Evolutionary conservation across 1,140 invertebrate species (phyloP), one percentile per base, ranked within the genome.

Genomic region (Galleria mellonella): DNA sequence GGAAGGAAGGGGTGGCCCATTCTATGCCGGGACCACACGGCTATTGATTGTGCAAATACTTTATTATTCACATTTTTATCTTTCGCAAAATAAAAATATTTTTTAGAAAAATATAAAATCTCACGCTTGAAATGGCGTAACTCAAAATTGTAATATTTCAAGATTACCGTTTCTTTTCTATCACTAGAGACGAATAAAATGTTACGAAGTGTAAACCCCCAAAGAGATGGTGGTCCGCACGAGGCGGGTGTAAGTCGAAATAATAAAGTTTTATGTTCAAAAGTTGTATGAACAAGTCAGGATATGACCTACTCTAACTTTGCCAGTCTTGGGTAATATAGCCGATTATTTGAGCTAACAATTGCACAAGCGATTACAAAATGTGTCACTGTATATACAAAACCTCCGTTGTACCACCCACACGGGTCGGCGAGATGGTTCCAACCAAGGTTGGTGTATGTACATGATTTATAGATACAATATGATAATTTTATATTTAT

Each of bases 341-440:
- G 31, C n/a, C 32, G 37, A 35, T 55, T 55, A 47, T 47, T 55
- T 51, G 53, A 47, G 17, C 31, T 35, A 29, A 38, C 14, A n/a
- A 46, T 58, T 57, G 33, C 32, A 41, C 29, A 53, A 58, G 35
- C 17, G 12, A 1, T 51, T 54, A 37, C 44, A 41, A 50, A 58
- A 58, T 30, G 23, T 37, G 37, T 40, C 33, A 29, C 38, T 40
- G 13, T 38, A 23, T 39, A 28, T 15, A 32, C 9, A 7, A 39
- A 23, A 38, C 44, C 33, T 47, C 15, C 8, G 35, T 10, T 39
- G 15, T n/a, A n/a, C n/a, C n/a, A 7, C 35, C 36, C 37, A 40
- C 40, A 51, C 48, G 30, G 48, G 14, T 32, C 11, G 14, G 12
- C 10, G 10, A 31, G 41, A 45, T 30, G 45, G 47, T 36, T 29